These are phyloP conservation scores for Coptodon rendalli DNA, from an alignment of 2,113 vertebrate species.

Conservation along the genomic window DNA sequence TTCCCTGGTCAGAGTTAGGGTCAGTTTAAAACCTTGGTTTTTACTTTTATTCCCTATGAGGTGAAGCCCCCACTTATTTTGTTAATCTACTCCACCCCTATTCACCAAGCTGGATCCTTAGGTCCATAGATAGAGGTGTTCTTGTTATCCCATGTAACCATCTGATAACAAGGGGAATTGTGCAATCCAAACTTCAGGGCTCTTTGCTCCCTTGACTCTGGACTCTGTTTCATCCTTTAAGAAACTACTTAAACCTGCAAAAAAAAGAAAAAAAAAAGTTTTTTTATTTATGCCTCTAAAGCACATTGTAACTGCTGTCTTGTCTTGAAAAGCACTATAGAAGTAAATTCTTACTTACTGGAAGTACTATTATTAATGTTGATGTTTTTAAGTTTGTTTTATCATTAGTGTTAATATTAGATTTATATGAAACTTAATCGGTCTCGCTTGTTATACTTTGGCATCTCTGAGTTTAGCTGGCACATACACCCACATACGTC, in stretches of 20 bases:
- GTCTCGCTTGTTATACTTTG: not conserved
- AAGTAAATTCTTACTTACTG: not conserved
- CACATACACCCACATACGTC: not conserved
- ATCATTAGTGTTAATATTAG: not conserved
- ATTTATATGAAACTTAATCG: not conserved
- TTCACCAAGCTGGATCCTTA: not conserved
- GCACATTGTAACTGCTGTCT: not conserved
- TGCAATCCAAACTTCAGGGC: not conserved
- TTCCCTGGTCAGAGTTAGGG: not conserved
- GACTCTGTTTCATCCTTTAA: not conserved
- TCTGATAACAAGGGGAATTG: not conserved
- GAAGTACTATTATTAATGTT: not conserved
- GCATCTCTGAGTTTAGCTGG: not conserved
- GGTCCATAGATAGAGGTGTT: not conserved
- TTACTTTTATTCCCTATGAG: not conserved
- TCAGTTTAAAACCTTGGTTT: not conserved
- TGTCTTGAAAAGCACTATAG: not conserved
- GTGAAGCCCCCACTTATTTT: not conserved
- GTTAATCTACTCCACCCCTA: not conserved
- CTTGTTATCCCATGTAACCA: not conserved
- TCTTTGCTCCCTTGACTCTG: not conserved
- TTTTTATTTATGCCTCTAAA: not conserved
- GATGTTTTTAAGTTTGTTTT: not conserved
- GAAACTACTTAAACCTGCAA: not conserved
- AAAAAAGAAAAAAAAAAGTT: fast-evolving